These are phyloP conservation scores for Pyrgus malvae DNA, from an alignment of 2,888 invertebrate genomes.

Conservation along the genomic window DNA sequence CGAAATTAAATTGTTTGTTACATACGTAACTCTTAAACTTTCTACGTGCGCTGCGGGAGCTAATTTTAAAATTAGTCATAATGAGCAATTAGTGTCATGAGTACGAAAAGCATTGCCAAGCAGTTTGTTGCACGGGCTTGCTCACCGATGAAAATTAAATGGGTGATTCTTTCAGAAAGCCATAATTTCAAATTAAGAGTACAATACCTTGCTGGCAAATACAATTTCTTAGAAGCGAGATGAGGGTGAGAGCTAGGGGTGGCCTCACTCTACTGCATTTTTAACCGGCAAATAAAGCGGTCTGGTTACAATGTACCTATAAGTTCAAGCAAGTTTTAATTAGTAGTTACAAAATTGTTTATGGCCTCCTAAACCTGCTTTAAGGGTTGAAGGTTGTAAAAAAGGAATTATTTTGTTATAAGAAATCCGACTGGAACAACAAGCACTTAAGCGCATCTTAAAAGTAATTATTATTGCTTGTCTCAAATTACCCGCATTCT, in stretches of 20 bases:
- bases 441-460: conserved; percentile 15
- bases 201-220: conserved; percentile 60
- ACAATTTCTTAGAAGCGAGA: conserved; percentile 59
- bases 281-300: conserved; percentile 36
- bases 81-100: conserved; percentile 27
- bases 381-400: conserved; percentile 13
- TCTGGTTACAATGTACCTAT: conserved; percentile 35
- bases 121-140: conserved; percentile 33
- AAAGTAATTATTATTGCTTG: conserved; percentile 23
- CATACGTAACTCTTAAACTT: conserved; percentile 1
- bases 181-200: conserved; percentile 72
- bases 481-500: conserved; percentile 31
- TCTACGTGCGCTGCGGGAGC: conserved; percentile 1
- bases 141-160: conserved; percentile 65
- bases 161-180: conserved; percentile 59
- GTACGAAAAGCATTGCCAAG: conserved; percentile 23
- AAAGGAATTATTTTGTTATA: conserved; percentile 19
- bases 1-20: conserved; percentile 5
- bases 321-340: conserved; percentile 33
- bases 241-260: conserved; percentile 37
- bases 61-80: conserved; percentile 20
- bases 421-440: conserved; percentile 7
- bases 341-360: conserved; percentile 30
- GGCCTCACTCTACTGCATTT: conserved; percentile 38
- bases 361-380: conserved; percentile 6